Evolutionary conservation across 2,888 invertebrate genomes (phyloP), one percentile per base, ranked within the genome.

Genomic region (Quadroppia sp.): DNA sequence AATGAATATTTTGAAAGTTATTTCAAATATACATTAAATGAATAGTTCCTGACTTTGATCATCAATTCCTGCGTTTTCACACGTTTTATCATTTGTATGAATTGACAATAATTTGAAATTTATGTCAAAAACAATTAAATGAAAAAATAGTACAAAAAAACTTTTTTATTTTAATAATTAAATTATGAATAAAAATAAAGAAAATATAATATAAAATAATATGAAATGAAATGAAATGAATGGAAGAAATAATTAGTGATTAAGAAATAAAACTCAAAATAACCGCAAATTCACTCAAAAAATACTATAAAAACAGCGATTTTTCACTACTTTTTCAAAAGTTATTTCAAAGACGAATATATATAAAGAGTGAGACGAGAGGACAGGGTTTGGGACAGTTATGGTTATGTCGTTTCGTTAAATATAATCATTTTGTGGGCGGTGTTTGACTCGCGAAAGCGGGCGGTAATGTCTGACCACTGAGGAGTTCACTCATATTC

Each of bases 371-470:
- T 56, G 25, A 23, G 56, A 56, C 23, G 25, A 56, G 25, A 25
- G 56, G 23, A 25, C 23, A 56, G 25, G 23, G 23, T 9, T 56
- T 56, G 4, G 56, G 56, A 13, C 11, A 56, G 4, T 4, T 7
- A 13, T 56, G 4, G 36, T 36, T 4, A 20, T 23, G 59, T 15
- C n/a, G 23, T 25, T 20, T 23, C n/a, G 28, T 23, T 32, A 15
- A 59, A 32, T 17, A 30, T 23, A 15, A 30, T 59, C 32, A 59
- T 59, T 59, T 32, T 13, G 30, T 28, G 30, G 71, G 67, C 15
- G 75, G 67, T 17, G 71, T 59, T 48, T 74, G 74, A 71, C 45
- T 67, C 25, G 71, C 59, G n/a, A 74, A 71, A 4, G 70, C 74
- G 0, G 67, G 67, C 36, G 67, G 67, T 25, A 74, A 25, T 59